Evolutionary conservation across 2,113 vertebrate species (phyloP), one percentile per base, ranked within the genome.

Genomic region (Rousettus leschenaultii): DNA sequence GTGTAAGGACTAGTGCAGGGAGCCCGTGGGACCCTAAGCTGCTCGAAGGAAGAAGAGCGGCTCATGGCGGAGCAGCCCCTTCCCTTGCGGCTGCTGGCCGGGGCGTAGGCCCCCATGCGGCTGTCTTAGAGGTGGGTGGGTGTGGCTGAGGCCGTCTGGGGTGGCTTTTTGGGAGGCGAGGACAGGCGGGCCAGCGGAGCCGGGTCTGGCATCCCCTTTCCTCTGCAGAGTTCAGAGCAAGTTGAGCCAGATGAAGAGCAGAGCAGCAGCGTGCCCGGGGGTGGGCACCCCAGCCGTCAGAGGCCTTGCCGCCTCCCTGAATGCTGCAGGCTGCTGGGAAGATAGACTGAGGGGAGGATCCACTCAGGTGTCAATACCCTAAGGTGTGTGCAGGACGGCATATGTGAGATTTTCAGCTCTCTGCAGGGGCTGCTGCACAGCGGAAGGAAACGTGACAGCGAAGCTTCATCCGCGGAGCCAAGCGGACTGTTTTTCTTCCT

Each of bases 261-360:
- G 73, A 38, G 57, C 22, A 14, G 16, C 28, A 3, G 33, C 2
- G 3, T 51, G 43, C 40, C 22, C 43, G 15, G 61, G 55, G 6
- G 33, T 13, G 30, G 59, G 63, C 9, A 0, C 45, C 18, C 5
- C 28, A 2, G 61, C 33, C 6, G 6, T 0, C 14, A 6, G 55
- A 26, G 82, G 5, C 63, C 19, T 73, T 2, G 7, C 4, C 0
- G 48, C 28, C 80, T 51, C 51, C 11, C 22, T 10, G 30, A 33
- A 1, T 43, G 48, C 85, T 40, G 5, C 11, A n/a, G 65, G 40
- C 48, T 55, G 5, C 55, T 55, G 30, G 45, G 73, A 74, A 53
- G 30, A 30, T 19, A 6, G 48, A 68, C 16, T 5, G 35, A 43
- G 63, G 61, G 70, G 57, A 51, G 65, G 38, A 43, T 61, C 35